Conservation (phyloP, 2,888 invertebrate species). For the Falcaria lacertinaria region DNA sequence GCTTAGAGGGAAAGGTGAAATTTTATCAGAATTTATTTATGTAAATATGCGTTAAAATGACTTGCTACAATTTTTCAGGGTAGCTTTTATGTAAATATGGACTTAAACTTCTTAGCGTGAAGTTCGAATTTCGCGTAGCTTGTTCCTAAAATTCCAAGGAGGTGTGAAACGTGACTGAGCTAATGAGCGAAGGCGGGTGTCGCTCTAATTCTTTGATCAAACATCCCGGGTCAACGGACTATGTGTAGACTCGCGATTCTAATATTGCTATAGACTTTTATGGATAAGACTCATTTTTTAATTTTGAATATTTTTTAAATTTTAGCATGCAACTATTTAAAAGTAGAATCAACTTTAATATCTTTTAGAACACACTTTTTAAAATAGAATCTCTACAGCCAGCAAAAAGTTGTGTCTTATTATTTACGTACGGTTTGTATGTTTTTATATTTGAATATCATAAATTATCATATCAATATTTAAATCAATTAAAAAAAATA, state of each 20-base stretch:
- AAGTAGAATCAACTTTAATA: no score
- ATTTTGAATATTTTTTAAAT: neutral
- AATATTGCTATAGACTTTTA: constrained; percentile 10
- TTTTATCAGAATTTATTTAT: neutral
- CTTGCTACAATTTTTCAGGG: neutral
- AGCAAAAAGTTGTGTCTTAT: no score
- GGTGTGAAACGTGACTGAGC: constrained; percentile 57
- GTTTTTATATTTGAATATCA: no score
- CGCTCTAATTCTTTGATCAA: constrained; percentile 66
- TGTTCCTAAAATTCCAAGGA: constrained; percentile 32
- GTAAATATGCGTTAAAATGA: neutral
- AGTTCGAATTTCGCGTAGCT: constrained; percentile 12
- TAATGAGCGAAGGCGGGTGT: constrained; percentile 55
- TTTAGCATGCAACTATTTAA: neutral
- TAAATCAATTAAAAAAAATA: no score
- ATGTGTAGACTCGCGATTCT: constrained; percentile 19
- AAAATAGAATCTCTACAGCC: no score
- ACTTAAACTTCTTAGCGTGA: neutral
- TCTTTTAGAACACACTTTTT: no score
- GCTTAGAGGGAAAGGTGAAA: no score
- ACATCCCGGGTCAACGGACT: constrained; percentile 69
- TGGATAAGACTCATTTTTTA: constrained; percentile 13
- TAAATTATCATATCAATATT: no score
- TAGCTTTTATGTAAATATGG: neutral
- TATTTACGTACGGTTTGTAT: no score